Evolutionary conservation across 2,888 invertebrate genomes (phyloP).

Genomic region (Scaptomyza flava): DNA sequence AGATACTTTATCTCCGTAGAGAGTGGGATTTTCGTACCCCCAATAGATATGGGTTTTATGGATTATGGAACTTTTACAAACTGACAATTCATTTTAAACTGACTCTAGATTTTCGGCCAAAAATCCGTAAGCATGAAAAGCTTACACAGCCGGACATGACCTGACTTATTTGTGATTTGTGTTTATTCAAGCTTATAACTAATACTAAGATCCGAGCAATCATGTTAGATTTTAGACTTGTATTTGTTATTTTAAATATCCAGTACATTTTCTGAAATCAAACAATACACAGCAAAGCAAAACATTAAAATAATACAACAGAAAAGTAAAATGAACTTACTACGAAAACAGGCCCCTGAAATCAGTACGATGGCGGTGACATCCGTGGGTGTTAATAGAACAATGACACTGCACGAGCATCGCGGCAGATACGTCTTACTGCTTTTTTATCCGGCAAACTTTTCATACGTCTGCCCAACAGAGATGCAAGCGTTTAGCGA

Average conservation of each 20-base stretch:
- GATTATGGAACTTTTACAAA: no score
- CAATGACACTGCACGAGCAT: conserved; percentile 87
- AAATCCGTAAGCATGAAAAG: no score
- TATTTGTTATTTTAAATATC: not conserved
- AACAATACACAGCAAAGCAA: not conserved
- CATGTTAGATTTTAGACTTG: not conserved
- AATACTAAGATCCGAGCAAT: conserved; percentile 12
- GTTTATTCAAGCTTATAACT: no score
- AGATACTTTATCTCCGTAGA: no score
- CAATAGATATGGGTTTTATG: no score
- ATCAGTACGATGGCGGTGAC: conserved; percentile 49
- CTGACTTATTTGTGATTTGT: no score
- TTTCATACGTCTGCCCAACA: conserved; percentile 94
- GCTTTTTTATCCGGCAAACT: conserved; percentile 95
- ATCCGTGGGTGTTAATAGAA: conserved; percentile 3
- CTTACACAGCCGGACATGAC: no score
- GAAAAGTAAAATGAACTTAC: conserved; percentile 33
- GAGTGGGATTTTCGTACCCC: no score
- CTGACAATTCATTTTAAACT: no score
- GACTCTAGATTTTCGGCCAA: no score
- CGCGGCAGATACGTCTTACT: conserved; percentile 93
- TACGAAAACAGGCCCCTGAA: conserved; percentile 53
- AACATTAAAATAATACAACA: not conserved
- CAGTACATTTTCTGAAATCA: not conserved
- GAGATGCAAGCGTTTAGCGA: conserved; percentile 99